Evolutionary conservation across 1,140 invertebrate genomes (phyloP), one percentile per base, ranked within the genome.

Genomic region (Notospermus geniculatus): DNA sequence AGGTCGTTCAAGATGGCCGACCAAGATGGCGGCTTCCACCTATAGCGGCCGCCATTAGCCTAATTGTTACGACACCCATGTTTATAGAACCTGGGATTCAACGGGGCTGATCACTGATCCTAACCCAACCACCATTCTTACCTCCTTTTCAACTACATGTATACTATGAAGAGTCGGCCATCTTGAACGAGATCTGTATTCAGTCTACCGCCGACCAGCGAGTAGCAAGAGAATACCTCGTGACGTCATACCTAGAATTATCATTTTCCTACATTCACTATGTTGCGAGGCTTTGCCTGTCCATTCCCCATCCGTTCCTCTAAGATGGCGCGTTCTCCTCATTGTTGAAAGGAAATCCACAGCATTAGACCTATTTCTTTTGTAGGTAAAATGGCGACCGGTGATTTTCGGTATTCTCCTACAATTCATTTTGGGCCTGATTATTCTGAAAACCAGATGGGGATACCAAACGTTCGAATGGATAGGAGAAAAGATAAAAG

Each of bases 391-490:
- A 15, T 81, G 79, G 79, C 72, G 77, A 53, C 71, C 78, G 9
- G 76, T 80, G 5, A 68, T 74, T 17, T 89, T 87, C 74, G 95
- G 94, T 0, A 75, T 96, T 2, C 82, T 87, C 0, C 77, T 96
- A 9, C 95, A 98, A 83, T 92, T 97, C 71, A 52, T 88, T 0
- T 87, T 98, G 62, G 95, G 91, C 0, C 68, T 97, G 0, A 65
- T 96, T 1, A 91, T 93, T 57, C 88, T 98, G 54, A 85, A 91
- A 66, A 96, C 91, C 89, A 72, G 85, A 0, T 80, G 87, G 39
- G 95, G 95, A 0, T 84, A 89, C 53, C 73, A 82, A 0, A 86
- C 92, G 19, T 89, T 97, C 59, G 77, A 89, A 63, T 96, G 92
- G 73, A 74, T 95, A 41, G 90, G 92, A 1, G 82, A 90, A 62